Percentiles rank a stretch among this genome's conserved stretches.
These are phyloP conservation scores for Listronotus oregonensis DNA, from an alignment of 1,140 invertebrate species.

Conservation along the genomic window DNA sequence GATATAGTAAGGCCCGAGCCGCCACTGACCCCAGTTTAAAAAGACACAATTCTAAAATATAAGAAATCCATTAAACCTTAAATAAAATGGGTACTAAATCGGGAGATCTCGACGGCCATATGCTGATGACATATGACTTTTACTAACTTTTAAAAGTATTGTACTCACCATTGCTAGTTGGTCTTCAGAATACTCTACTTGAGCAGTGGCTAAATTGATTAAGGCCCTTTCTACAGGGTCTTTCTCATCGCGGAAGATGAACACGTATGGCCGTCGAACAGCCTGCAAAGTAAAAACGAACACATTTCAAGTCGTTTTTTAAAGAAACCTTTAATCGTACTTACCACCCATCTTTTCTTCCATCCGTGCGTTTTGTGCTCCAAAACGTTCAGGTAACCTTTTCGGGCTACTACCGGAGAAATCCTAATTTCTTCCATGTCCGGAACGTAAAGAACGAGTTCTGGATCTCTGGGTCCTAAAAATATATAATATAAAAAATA, in stretches of 20 bases:
- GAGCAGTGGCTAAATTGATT: conserved; percentile 95
- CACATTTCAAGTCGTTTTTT: no score
- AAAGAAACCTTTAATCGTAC: no score
- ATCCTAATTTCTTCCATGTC: conserved; percentile 97
- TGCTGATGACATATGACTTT: no score
- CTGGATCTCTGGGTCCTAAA: conserved; percentile 61
- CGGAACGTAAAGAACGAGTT: conserved; percentile 83
- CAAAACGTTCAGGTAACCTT: conserved; percentile 93
- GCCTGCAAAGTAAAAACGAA: conserved; percentile 71
- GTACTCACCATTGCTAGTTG: conserved; percentile 77
- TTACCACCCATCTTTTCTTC: conserved; percentile 96
- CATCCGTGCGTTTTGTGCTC: conserved; percentile 97
- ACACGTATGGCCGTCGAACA: conserved; percentile 96
- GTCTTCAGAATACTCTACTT: conserved; percentile 96
- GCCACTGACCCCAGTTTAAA: no score
- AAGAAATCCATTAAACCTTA: no score
- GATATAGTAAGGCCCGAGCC: no score
- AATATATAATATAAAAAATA: no score
- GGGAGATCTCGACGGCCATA: no score
- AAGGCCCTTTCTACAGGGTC: conserved; percentile 96
- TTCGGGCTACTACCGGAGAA: conserved; percentile 93
- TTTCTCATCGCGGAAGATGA: conserved; percentile 97
- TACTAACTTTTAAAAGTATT: not conserved
- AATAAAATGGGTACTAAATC: no score
- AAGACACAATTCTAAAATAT: no score